Percentiles rank a stretch among this genome's conserved stretches.
phyloP scores from a whole-genome alignment of 2,888 invertebrate species.

The Drosophila diplacantha region DNA sequence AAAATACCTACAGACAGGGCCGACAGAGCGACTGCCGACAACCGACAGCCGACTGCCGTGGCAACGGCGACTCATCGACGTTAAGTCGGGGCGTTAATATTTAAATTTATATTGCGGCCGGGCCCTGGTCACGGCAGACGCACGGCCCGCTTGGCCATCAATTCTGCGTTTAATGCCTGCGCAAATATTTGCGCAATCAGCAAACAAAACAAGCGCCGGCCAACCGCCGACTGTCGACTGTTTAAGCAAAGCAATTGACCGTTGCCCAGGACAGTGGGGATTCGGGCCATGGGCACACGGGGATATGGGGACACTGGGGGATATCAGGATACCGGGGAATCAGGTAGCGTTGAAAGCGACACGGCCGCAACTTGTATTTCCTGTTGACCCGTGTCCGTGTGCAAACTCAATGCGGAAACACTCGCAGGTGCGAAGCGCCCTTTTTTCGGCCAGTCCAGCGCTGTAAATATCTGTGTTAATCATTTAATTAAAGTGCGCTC shows the following conservation, averaged over 20 bases:
- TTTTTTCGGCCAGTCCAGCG: constrained; percentile 28
- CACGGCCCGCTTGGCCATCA: constrained; percentile 52
- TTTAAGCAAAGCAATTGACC: constrained; percentile 70
- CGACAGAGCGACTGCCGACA: constrained; percentile 15
- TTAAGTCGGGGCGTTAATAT: constrained; percentile 69
- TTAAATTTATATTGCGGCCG: constrained; percentile 67
- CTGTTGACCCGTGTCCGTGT: constrained; percentile 54
- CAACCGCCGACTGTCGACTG: constrained; percentile 51
- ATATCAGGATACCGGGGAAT: constrained; percentile 5
- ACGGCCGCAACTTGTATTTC: constrained; percentile 56
- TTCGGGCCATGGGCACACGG: constrained; percentile 43
- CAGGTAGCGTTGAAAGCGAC: constrained; percentile 27
- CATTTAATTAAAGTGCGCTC: constrained; percentile 69
- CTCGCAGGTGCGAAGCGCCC: constrained; percentile 23
- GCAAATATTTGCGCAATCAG: constrained; percentile 73
- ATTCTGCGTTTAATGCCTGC: constrained; percentile 69
- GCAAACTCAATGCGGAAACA: constrained; percentile 22
- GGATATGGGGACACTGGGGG: constrained; percentile 9
- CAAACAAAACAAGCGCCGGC: constrained; percentile 66
- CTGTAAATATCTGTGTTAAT: constrained; percentile 70
- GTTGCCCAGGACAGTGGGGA: constrained; percentile 54
- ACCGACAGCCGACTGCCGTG: not conserved
- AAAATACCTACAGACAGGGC: constrained; percentile 34
- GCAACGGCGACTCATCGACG: constrained; percentile 59
- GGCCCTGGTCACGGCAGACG: constrained; percentile 30